Evolutionary conservation across 2,797 vertebrate species (phyloP), one percentile per base, ranked within the genome.

Genomic region (Danio aesculapii): DNA sequence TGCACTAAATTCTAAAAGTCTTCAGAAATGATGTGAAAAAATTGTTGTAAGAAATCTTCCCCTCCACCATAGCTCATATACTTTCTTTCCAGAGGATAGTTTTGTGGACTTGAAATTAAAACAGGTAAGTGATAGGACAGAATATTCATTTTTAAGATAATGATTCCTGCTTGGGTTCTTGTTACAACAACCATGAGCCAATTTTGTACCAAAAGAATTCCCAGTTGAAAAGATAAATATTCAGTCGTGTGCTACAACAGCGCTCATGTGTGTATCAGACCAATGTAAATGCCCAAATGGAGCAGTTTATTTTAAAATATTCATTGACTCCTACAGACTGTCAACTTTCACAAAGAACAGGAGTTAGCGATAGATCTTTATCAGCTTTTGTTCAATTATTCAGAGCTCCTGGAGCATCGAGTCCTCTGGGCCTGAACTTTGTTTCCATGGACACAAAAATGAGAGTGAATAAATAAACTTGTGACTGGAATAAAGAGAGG

Each of bases 341-440:
- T 79, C 75, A 84, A 16, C 30, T 71, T 86, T 64, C 66, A 81
- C 52, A 84, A 84, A 81, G 21, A 62, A 52, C 44, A 80, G 17
- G 10, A 74, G 57, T 84, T 81, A 21, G 14, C 4, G 68, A 69
- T 80, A 43, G 75, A 73, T 75, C 76, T 84, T 69, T 77, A 81
- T 85, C 43, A 11, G 83, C 44, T 17, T 83, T 66, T 75, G 55
- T 73, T 71, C 81, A 81, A 77, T 84, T 87, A 81, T 63, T 82
- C 81, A 41, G 58, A 30, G 41, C 30, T 66, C 58, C 82, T 63
- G 43, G 49, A 81, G 69, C 71, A 69, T 58, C 69, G 55, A 50
- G 75, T 63, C 57, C 67, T 67, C 39, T 53, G 58, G n/a, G 67
- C 66, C 59, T 84, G 58, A 79, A 57, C 64, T 64, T 76, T 81